phyloP scores from a whole-genome alignment of 2,113 vertebrate genomes.

The Athene noctua region DNA sequence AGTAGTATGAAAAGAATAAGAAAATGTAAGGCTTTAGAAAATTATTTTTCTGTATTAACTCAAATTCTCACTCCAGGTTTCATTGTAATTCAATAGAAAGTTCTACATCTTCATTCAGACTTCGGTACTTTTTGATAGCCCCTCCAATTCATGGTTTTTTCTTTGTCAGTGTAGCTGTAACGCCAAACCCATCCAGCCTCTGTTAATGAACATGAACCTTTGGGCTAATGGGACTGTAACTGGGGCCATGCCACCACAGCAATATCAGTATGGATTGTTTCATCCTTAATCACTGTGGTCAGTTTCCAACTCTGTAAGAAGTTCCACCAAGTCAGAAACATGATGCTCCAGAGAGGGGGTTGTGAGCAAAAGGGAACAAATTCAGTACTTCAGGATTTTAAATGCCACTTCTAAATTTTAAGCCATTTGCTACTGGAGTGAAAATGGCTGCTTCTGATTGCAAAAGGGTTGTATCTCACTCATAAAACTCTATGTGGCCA shows the following conservation, averaged over 20 bases:
- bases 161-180: background rate
- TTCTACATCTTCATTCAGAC: background rate
- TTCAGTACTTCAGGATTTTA: fast-evolving
- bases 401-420: background rate
- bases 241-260: background rate
- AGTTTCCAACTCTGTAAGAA: background rate
- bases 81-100: background rate
- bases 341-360: background rate
- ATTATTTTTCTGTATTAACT: background rate
- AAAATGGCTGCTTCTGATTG: background rate
- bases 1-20: background rate
- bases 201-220: background rate
- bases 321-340: background rate
- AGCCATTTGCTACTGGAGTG: background rate
- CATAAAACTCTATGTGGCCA: background rate
- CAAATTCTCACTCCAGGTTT: background rate
- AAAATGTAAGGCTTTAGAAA: background rate
- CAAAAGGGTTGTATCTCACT: background rate
- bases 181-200: background rate
- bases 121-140: background rate
- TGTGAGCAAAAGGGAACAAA: background rate
- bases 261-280: background rate
- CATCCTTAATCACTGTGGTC: background rate
- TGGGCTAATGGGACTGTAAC: background rate
- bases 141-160: background rate